These are phyloP conservation scores for Grus americana DNA, from an alignment of 2,113 vertebrate genomes.

Conservation along the genomic window DNA sequence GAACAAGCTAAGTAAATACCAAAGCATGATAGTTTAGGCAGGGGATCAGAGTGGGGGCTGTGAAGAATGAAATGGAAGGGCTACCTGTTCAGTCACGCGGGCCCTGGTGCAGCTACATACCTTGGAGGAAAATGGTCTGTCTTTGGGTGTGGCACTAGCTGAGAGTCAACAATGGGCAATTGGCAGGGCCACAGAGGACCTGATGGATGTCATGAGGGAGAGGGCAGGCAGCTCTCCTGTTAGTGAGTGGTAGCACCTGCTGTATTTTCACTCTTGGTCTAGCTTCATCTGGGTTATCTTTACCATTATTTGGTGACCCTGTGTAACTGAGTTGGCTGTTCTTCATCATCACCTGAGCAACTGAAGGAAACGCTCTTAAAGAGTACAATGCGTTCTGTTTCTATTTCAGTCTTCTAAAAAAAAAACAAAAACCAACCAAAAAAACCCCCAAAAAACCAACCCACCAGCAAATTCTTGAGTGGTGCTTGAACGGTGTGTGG, in stretches of 20 bases:
- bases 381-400: not conserved
- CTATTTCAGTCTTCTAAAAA: not conserved
- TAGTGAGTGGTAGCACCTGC: not conserved
- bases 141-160: not conserved
- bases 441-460: too few relatives aligned
- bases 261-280: not conserved
- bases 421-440: too few relatives aligned
- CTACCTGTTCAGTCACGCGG: not conserved
- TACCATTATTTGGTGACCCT: not conserved
- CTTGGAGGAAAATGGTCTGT: not conserved
- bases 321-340: not conserved
- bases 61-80: not conserved
- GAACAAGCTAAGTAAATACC: not conserved
- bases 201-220: not conserved
- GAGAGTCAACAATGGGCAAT: not conserved
- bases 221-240: not conserved
- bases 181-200: not conserved
- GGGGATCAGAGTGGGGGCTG: not conserved
- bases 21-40: not conserved
- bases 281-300: not conserved
- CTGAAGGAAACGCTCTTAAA: not conserved
- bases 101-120: not conserved
- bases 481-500: too few relatives aligned
- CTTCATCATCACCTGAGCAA: not conserved
- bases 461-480: not conserved